Base-by-base conservation (phyloP, 64 coral and sea anemone genomes). In the Dendronephthya gigantea region DNA sequence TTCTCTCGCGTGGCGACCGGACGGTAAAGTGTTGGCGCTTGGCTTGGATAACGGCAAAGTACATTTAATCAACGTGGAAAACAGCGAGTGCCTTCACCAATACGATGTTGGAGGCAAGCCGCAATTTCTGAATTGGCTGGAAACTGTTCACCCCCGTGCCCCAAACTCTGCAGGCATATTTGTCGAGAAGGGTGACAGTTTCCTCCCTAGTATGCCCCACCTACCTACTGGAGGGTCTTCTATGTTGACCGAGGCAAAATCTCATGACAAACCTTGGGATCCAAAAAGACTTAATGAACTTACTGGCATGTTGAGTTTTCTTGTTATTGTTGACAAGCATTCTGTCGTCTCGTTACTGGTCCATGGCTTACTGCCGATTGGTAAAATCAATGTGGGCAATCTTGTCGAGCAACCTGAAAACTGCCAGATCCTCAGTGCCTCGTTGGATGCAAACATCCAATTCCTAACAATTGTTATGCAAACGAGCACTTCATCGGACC, bases 21-120 rank as follows among this genome's bases (percentile, higher is more conserved):
- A 98, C 58, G 95, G 95, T 1, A 98, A 98, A 39, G 82, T 98
- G 4, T 85, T 98, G 10, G 92, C 89, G 19, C 84, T 98, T n/a
- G 95, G 90, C 1, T 93, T 87, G 45, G 88, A 89, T 19, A 85
- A 90, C 33, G 95, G 95, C 15, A 88, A 59, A 40, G 84, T 98
- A 13, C 91, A 90, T 39, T 82, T 93, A 1, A 86, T 98, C 36
- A 87, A 98, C 74, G 88, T 98, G 15, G 95, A 98, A 76, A 98
- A 98, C 58, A 92, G 87, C 19, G 92, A 98, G 59, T 98, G 95
- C 43, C 74, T 98, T 81, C 95, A 93, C 69, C 83, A 85, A 23
- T 85, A 87, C 33, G 48, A 40, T 6, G 83, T 93, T 29, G 81
- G 86, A 37, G 40, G 55, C 33, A 92, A 86, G 23, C 87, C 88